Conservation (phyloP, 2,888 invertebrate genomes). For the Dusona sp. region DNA sequence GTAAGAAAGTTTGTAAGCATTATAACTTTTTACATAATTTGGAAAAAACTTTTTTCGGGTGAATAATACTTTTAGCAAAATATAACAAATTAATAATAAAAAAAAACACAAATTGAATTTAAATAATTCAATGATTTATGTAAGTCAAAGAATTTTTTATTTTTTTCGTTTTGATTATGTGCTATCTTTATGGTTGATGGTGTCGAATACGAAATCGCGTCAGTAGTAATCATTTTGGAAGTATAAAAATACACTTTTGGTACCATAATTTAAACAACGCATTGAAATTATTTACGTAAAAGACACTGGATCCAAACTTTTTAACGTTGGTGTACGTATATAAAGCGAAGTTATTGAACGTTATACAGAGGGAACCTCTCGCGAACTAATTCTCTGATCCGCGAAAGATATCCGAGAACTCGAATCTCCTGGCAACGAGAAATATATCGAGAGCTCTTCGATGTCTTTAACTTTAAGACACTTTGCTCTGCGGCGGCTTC, state of each 20-base stretch:
- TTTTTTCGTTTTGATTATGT: neutral
- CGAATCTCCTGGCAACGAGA: slow-evolving; percentile 33
- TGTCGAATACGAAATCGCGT: neutral
- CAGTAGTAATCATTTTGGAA: neutral
- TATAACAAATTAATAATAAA: neutral
- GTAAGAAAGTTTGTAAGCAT: neutral
- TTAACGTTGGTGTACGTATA: neutral
- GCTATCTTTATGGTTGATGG: neutral
- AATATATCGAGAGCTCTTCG: slow-evolving; percentile 35
- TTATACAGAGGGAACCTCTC: slow-evolving; percentile 10
- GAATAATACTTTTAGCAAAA: neutral
- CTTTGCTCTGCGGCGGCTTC: slow-evolving; percentile 27
- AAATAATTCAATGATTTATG: neutral
- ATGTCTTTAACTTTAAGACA: slow-evolving; percentile 29
- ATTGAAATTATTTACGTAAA: neutral
- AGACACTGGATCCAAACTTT: neutral
- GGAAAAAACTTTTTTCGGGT: neutral
- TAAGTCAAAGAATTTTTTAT: neutral
- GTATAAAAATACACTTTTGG: neutral
- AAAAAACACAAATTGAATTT: neutral
- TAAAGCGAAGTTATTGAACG: slow-evolving; percentile 4
- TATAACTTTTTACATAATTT: neutral
- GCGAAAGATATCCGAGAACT: slow-evolving; percentile 44
- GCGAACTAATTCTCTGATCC: slow-evolving; percentile 49
- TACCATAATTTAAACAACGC: neutral